phyloP scores from a whole-genome alignment of 2,113 vertebrate species.

The Protobothrops flavoviridis region DNA sequence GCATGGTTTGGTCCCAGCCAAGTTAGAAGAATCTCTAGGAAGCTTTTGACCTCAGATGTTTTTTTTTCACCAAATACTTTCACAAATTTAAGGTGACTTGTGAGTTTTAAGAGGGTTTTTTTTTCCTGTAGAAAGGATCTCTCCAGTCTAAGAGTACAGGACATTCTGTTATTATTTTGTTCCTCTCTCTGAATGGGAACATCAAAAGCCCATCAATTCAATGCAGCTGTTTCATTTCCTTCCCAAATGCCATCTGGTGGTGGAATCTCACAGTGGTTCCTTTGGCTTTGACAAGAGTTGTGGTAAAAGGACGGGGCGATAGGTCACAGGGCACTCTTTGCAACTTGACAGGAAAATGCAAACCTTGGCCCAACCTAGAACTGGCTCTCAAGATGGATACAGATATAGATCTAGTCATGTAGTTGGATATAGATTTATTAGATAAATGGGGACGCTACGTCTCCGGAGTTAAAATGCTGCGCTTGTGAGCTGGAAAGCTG shows the following conservation, averaged over 20 bases:
- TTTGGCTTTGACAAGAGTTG: not conserved
- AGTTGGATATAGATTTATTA: not conserved
- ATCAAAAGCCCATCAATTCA: not conserved
- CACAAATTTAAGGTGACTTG: constrained; percentile 52
- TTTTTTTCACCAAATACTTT: constrained; percentile 39
- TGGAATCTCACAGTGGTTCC: not conserved
- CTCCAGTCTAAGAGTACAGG: constrained; percentile 43
- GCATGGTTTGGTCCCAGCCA: constrained; percentile 36
- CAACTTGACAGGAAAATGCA: not conserved
- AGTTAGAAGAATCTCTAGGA: constrained; percentile 41
- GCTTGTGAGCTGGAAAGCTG: too few relatives aligned
- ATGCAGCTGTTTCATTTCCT: not conserved
- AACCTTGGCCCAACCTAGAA: not conserved
- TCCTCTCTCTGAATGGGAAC: not conserved
- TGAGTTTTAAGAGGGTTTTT: constrained; percentile 27
- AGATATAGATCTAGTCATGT: not conserved
- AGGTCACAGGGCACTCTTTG: not conserved
- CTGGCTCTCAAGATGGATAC: not conserved
- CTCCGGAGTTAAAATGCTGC: too few relatives aligned
- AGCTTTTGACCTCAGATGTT: constrained; percentile 44
- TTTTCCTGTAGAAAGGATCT: constrained; percentile 30
- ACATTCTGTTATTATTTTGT: constrained; percentile 3
- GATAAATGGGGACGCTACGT: not conserved
- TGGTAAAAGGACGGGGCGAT: not conserved
- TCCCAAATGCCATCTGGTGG: constrained; percentile 10